Percentiles rank a stretch among this genome's conserved stretches.
These are phyloP conservation scores for Rostratula benghalensis DNA, from an alignment of 2,113 vertebrate genomes.

Conservation along the genomic window DNA sequence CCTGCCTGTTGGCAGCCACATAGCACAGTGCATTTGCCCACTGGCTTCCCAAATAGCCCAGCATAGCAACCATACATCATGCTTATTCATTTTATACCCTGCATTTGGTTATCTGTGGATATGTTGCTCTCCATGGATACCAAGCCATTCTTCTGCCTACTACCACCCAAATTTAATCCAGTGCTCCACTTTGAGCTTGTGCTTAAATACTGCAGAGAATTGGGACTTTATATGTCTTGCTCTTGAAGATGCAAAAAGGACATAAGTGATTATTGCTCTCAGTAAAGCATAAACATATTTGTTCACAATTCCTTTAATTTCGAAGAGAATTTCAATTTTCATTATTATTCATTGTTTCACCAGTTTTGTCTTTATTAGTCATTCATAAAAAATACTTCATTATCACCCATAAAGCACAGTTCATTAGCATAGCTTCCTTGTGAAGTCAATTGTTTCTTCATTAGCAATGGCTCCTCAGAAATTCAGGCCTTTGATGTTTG, in stretches of 20 bases:
- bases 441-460: conserved; percentile 54
- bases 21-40: not conserved
- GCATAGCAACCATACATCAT: not conserved
- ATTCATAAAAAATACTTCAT: conserved; percentile 30
- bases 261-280: not conserved
- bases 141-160: not conserved
- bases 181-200: not conserved
- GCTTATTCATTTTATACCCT: not conserved
- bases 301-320: conserved; percentile 28
- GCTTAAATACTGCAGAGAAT: not conserved
- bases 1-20: not conserved
- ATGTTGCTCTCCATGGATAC: conserved; percentile 2
- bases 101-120: not conserved
- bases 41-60: not conserved
- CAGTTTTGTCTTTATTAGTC: conserved; percentile 25
- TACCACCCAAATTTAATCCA: not conserved
- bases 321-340: not conserved
- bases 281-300: not conserved
- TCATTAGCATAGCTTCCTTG: conserved; percentile 19
- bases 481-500: conserved; percentile 12
- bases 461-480: conserved; percentile 30
- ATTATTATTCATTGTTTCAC: conserved; percentile 16
- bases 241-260: not conserved
- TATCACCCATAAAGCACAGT: conserved; percentile 29
- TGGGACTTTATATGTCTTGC: not conserved